Percentiles rank a stretch among this genome's conserved stretches.
Conservation (phyloP, 1,140 invertebrate species). For the Caenorhabditis remanei region DNA sequence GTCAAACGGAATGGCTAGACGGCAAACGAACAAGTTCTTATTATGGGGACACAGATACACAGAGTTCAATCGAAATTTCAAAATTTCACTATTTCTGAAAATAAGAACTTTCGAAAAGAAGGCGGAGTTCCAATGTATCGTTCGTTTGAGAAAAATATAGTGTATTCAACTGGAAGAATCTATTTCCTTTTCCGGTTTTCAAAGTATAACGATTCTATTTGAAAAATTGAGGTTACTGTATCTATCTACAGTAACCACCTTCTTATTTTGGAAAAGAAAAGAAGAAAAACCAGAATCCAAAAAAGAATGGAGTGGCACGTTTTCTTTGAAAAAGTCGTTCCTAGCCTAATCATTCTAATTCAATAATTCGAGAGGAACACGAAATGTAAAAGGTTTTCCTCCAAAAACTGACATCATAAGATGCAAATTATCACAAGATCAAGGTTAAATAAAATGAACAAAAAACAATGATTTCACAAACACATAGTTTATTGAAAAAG, state of each 20-base stretch:
- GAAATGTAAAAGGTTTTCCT: neutral
- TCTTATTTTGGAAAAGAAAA: no score
- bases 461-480: neutral
- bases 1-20: neutral
- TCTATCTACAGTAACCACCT: no score
- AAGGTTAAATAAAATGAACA: neutral
- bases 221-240: no score
- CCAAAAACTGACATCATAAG: neutral
- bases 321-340: no score
- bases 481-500: neutral
- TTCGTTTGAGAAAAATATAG: no score
- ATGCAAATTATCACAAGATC: conserved; percentile 14
- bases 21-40: neutral
- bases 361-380: conserved; percentile 18
- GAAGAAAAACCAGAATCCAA: no score
- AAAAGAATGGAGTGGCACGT: no score
- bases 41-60: neutral
- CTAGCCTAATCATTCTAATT: neutral
- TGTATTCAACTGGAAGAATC: no score
- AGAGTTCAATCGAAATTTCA: neutral
- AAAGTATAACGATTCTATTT: no score
- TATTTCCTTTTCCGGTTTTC: no score
- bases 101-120: neutral
- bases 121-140: neutral
- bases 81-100: neutral